Evolutionary conservation across 2,888 invertebrate genomes (phyloP), one percentile per base, ranked within the genome.

Genomic region (Amphipoea lucens): DNA sequence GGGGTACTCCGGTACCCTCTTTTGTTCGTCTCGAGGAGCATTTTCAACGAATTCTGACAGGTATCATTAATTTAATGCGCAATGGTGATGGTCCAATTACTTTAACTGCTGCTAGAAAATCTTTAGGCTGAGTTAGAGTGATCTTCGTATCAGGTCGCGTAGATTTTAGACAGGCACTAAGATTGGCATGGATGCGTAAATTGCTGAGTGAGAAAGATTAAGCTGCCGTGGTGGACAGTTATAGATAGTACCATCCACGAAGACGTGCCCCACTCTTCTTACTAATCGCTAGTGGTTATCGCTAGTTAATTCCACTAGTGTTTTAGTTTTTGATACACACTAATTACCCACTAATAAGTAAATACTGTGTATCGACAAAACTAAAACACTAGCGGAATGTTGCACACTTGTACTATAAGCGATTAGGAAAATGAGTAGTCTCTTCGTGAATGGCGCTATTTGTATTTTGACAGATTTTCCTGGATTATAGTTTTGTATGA

Each of bases 11-110:
- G 11, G 88, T 84, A 79, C 82, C 85, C 86, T 20, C 83, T 90
- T 93, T 92, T 92, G 89, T 88, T 89, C 89, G 85, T 91, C 91
- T 91, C 87, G 85, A 92, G 91, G 86, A 91, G 90, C 87, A 85
- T 90, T 91, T 92, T 90, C 91, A 91, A 91, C 91, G 88, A 91
- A 93, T 91, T 92, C 92, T 93, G 94, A 94, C 94, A 94, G 93
- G 90, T 90, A 92, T 88, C 93, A 95, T 95, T 95, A 95, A 95
- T 95, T 93, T 92, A 90, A 93, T 92, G 89, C 90, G 88, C 85
- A 76, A 82, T 84, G 78, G 89, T 87, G 88, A 90, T 90, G 91
- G 91, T 90, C 90, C 92, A 92, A 92, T 92, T 91, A 89, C 89
- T 90, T 88, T 85, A 87, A 90, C 90, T 90, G 85, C 89, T 88